phyloP scores from a whole-genome alignment of 1,140 invertebrate species.

The Penaeus indicus region DNA sequence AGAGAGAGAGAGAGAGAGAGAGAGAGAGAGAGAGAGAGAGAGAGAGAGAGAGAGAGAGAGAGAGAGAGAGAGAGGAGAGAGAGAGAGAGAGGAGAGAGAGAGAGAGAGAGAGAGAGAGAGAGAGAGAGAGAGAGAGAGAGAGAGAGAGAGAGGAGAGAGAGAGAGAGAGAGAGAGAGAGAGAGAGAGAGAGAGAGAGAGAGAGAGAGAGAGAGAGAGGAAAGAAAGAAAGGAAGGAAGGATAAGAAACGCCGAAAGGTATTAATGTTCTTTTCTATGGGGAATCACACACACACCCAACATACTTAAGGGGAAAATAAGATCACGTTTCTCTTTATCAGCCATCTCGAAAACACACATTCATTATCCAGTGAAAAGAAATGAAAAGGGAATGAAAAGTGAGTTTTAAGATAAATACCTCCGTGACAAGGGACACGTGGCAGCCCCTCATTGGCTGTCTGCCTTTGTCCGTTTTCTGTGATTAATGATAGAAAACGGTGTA shows the following conservation, averaged over 20 bases:
- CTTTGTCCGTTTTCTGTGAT: constrained; percentile 26
- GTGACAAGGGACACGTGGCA: constrained; percentile 39
- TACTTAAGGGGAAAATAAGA: background rate
- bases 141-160: too few relatives aligned
- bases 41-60: too few relatives aligned
- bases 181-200: too few relatives aligned
- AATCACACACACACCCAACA: background rate
- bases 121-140: too few relatives aligned
- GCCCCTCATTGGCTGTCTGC: constrained; percentile 40
- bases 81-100: too few relatives aligned
- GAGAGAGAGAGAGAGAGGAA: too few relatives aligned
- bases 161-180: too few relatives aligned
- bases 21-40: background rate
- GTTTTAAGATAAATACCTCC: constrained; percentile 40
- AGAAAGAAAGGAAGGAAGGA: too few relatives aligned
- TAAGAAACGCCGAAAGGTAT: too few relatives aligned
- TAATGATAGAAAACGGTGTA: constrained; percentile 50
- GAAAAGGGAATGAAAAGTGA: constrained; percentile 41
- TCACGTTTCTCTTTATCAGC: constrained; percentile 16
- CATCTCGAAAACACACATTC: constrained; percentile 27
- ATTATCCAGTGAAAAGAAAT: background rate
- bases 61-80: too few relatives aligned
- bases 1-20: background rate
- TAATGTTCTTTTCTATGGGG: too few relatives aligned
- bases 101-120: too few relatives aligned